phyloP scores from a whole-genome alignment of 2,888 invertebrate genomes.

The Dolomedes plantarius region DNA sequence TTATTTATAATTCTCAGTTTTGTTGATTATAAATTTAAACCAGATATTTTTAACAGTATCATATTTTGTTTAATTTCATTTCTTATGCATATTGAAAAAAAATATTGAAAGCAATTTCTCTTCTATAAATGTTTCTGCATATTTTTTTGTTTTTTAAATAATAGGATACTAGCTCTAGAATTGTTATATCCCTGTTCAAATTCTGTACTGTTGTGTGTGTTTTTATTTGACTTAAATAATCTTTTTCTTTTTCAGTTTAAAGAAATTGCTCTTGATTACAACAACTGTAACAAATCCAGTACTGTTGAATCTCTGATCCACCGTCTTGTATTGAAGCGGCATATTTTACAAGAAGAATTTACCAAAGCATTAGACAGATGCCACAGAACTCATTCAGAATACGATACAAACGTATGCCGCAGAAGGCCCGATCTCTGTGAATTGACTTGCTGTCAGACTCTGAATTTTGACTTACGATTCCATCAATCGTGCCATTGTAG shows the following conservation, averaged over 20 bases:
- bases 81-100: no score
- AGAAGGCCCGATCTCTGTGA: constrained; percentile 47
- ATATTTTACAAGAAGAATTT: constrained; percentile 71
- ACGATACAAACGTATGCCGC: constrained; percentile 38
- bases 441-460: constrained; percentile 62
- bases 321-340: constrained; percentile 69
- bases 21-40: no score
- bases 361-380: constrained; percentile 72
- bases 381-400: constrained; percentile 35
- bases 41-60: no score
- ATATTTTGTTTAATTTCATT: no score
- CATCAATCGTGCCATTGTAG: constrained; percentile 49
- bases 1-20: no score
- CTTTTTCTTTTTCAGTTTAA: constrained; percentile 80
- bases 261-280: constrained; percentile 85
- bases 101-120: no score
- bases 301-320: constrained; percentile 75
- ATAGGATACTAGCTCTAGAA: no score
- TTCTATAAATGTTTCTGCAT: no score
- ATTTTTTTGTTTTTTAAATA: no score
- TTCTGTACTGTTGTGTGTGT: no score
- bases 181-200: no score
- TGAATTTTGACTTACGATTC: constrained; percentile 22
- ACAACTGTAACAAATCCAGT: constrained; percentile 82
- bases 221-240: no score